Conservation (phyloP, 2,113 vertebrate genomes). For the Mobula birostris region DNA sequence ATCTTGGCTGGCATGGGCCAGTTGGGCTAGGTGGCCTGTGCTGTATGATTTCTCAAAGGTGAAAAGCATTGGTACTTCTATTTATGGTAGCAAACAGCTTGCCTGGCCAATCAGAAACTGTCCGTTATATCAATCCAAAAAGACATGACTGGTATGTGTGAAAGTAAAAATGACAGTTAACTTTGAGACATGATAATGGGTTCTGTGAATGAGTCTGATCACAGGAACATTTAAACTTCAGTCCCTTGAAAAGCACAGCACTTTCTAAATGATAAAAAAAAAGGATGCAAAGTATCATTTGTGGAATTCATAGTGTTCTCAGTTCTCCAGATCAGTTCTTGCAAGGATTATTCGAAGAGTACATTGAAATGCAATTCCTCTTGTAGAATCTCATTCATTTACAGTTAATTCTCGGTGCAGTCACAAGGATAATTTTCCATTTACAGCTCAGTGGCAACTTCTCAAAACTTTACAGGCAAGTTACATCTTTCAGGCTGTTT, state of each 20-base stretch:
- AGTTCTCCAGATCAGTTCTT: not conserved
- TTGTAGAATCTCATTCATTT: too few relatives aligned
- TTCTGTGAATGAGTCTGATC: not conserved
- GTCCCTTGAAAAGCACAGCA: not conserved
- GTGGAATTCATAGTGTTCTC: not conserved
- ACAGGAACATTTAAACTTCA: not conserved
- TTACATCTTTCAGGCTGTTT: not conserved
- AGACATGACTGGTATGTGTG: not conserved
- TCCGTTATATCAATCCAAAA: not conserved
- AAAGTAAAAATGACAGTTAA: not conserved
- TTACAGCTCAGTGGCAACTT: not conserved
- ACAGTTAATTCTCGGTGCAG: not conserved
- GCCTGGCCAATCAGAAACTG: not conserved
- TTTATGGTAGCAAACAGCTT: not conserved
- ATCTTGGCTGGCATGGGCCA: too few relatives aligned
- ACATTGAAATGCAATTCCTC: not conserved
- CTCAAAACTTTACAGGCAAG: not conserved
- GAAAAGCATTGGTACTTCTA: not conserved
- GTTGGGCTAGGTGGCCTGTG: too few relatives aligned
- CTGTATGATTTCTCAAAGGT: too few relatives aligned
- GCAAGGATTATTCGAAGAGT: not conserved
- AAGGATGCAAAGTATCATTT: not conserved
- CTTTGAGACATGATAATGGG: not conserved
- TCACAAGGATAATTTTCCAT: not conserved
- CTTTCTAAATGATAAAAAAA: not conserved